Base-by-base conservation (phyloP, 2,113 vertebrate genomes). In the Rhinopomastus cyanomelas region DNA sequence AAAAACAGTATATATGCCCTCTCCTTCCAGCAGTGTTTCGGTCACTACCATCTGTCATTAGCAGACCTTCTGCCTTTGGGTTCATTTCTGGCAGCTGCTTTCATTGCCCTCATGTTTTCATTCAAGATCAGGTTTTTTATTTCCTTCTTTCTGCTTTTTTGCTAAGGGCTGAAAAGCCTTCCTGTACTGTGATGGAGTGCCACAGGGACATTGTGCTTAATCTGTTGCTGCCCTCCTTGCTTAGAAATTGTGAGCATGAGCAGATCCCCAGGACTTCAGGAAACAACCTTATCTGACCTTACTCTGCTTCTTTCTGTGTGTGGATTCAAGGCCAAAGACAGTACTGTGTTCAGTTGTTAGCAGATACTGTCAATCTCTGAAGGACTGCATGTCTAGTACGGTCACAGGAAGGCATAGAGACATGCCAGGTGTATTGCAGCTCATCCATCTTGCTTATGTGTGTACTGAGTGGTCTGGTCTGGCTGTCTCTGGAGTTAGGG, bases 1-100 rank as follows among this genome's bases (percentile, higher is more conserved):
- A 86, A 42, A 93, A 84, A 88, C 88, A 88, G 56, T 86, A 20
- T 81, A 66, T 92, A 94, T 85, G 59, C 8, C 79, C 13, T 48
- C 23, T 90, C 71, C 91, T 94, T 94, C 84, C 55, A 91, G 96
- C 86, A 87, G 57, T 79, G 52, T 62, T 95, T 93, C 87, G 88
- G 85, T 80, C 85, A 87, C 86, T 87, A 64, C 93, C 92, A 72
- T 94, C 93, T 95, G 90, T 96, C 75, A 90, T 37, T 92, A 88
- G 66, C 91, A 94, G 93, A 95, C 81, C 81, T 94, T 88, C 75
- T 92, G 94, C 91, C 85, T 87, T 87, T 89, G 87, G 90, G 93
- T 88, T 93, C 68, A 86, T 12, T 79, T 93, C 78, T 88, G 44
- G 61, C 95, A 96, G 67, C 87, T 96, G 95, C 36, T 87, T 94